Percentiles rank a stretch among this genome's conserved stretches.
Conservation (phyloP, 2,888 invertebrate species). For the Aphelenchoides bicaudatus region DNA sequence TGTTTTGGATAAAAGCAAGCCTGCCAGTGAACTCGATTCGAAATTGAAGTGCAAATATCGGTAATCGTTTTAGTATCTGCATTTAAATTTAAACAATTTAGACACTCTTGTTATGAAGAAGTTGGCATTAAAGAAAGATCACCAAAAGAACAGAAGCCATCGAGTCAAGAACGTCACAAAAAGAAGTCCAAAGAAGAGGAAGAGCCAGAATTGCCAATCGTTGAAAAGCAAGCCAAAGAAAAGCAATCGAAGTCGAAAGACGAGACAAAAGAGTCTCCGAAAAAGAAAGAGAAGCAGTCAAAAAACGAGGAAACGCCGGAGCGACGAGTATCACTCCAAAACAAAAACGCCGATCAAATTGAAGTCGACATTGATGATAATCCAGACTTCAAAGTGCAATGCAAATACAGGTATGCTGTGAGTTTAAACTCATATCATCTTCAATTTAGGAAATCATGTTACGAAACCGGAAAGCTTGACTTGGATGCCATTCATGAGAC, state of each 20-base stretch:
- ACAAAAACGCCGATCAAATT: too few relatives aligned
- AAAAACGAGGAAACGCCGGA: too few relatives aligned
- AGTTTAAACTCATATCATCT: slow-evolving; percentile 44
- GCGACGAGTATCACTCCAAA: too few relatives aligned
- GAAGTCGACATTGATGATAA: background rate
- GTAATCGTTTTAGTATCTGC: too few relatives aligned
- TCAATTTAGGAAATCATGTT: slow-evolving; percentile 53
- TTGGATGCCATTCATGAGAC: slow-evolving; percentile 21
- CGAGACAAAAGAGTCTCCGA: background rate
- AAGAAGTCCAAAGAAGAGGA: too few relatives aligned
- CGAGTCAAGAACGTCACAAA: too few relatives aligned
- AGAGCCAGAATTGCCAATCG: too few relatives aligned
- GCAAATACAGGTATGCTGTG: slow-evolving; percentile 44
- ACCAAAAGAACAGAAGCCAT: slow-evolving; percentile 13
- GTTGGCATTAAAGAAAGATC: slow-evolving; percentile 33
- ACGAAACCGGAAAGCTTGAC: slow-evolving; percentile 46
- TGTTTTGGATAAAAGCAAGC: too few relatives aligned
- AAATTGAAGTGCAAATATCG: slow-evolving; percentile 41
- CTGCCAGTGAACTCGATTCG: background rate
- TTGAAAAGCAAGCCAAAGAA: too few relatives aligned
- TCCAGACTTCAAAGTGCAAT: slow-evolving; percentile 21
- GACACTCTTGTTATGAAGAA: slow-evolving; percentile 46
- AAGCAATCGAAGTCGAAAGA: background rate
- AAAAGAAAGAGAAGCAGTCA: too few relatives aligned
- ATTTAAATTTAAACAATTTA: too few relatives aligned